These are phyloP conservation scores for Poeciliopsis presidionis DNA, from an alignment of 2,797 vertebrate species.

Conservation along the genomic window DNA sequence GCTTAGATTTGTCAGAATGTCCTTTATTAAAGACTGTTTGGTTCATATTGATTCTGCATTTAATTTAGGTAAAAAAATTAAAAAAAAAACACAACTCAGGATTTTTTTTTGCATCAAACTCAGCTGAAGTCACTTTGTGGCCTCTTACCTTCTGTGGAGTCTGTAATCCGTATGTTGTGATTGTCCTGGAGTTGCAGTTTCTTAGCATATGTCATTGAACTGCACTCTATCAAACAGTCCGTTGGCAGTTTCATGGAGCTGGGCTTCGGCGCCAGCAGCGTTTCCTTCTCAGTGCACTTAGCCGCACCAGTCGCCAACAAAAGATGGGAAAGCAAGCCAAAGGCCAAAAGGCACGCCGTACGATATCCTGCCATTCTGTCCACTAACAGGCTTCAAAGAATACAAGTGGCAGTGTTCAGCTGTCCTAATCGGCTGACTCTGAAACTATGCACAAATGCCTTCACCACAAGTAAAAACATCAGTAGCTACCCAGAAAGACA, in stretches of 20 bases:
- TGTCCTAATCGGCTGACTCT: constrained; percentile 6
- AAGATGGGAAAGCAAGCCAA: constrained; percentile 49
- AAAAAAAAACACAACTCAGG: neutral
- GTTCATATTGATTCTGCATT: neutral
- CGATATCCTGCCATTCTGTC: constrained; percentile 62
- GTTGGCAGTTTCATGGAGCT: constrained; percentile 33
- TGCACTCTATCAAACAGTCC: constrained; percentile 76
- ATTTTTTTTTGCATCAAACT: neutral
- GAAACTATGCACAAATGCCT: constrained; percentile 16
- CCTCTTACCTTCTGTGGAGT: constrained; percentile 70
- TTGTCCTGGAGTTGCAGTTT: constrained; percentile 63
- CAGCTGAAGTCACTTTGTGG: neutral
- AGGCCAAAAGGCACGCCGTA: constrained; percentile 48
- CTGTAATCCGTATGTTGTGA: constrained; percentile 65
- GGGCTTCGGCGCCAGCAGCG: constrained; percentile 42
- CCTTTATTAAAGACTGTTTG: neutral
- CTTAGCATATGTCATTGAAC: constrained; percentile 60
- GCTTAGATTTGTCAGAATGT: neutral
- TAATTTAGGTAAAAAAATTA: neutral
- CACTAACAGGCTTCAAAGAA: constrained; percentile 3
- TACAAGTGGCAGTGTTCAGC: neutral
- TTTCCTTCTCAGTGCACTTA: constrained; percentile 63
- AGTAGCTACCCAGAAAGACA: constrained; percentile 41
- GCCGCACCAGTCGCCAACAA: constrained; percentile 44
- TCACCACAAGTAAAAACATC: constrained; percentile 17